Conservation (phyloP, 2,888 invertebrate species). For the Parnassius orleans region DNA sequence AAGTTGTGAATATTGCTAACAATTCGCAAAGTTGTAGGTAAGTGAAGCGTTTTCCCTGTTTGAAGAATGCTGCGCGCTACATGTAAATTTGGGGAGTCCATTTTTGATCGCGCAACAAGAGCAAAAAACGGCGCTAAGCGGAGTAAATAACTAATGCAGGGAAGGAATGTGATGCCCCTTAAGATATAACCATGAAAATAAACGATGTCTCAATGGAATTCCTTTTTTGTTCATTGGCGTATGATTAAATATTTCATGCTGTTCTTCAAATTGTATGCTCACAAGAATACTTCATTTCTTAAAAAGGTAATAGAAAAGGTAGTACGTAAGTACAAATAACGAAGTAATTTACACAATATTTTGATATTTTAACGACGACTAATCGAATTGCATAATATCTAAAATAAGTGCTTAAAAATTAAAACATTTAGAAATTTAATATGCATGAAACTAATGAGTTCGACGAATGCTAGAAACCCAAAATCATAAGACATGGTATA, state of each 20-base stretch:
- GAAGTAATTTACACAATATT: no score
- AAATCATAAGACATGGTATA: no score
- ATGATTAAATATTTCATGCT: constrained; percentile 4
- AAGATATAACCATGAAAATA: constrained; percentile 21
- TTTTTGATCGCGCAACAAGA: constrained; percentile 32
- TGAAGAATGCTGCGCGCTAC: constrained; percentile 42
- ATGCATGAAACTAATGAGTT: no score
- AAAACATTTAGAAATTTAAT: no score
- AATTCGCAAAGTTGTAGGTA: constrained; percentile 59
- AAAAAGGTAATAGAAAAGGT: no score
- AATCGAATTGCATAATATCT: no score
- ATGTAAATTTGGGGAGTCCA: constrained; percentile 40
- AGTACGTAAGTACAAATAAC: no score
- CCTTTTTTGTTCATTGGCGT: constrained; percentile 6
- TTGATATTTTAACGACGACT: no score
- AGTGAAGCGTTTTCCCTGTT: constrained; percentile 53
- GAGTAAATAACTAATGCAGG: constrained; percentile 37
- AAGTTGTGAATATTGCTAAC: constrained; percentile 63
- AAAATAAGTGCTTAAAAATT: no score
- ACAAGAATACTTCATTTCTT: no score
- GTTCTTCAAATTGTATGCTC: background rate
- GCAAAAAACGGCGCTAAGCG: constrained; percentile 28
- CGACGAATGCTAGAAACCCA: no score
- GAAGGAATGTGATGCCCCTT: constrained; percentile 32
- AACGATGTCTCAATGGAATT: constrained; percentile 7